phyloP scores from a whole-genome alignment of 1,140 invertebrate genomes.

The Caenorhabditis briggsae region DNA sequence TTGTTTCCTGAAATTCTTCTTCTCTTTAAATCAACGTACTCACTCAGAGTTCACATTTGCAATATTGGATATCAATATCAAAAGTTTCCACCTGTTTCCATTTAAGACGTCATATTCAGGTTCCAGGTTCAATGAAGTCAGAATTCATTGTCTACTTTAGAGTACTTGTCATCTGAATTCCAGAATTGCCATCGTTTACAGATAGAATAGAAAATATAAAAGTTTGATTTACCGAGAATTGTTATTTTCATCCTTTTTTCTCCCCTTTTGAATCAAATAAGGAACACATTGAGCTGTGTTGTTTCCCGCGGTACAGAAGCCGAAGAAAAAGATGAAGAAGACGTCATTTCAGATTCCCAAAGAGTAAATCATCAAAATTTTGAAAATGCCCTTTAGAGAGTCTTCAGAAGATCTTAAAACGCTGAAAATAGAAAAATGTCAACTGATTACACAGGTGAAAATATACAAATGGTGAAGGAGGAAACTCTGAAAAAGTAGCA shows the following conservation, averaged over 20 bases:
- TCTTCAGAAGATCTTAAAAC: background rate
- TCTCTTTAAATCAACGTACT: background rate
- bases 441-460: background rate
- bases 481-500: background rate
- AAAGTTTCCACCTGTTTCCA: background rate
- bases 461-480: background rate
- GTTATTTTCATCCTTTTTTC: conserved; percentile 10
- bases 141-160: background rate
- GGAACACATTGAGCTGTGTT: no score
- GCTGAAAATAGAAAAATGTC: conserved; percentile 11
- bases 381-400: no score
- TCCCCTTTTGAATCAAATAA: background rate
- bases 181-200: background rate
- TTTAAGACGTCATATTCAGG: background rate
- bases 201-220: background rate
- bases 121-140: background rate
- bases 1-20: background rate
- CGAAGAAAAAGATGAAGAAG: background rate
- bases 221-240: background rate
- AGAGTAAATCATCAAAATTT: no score
- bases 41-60: conserved; percentile 5
- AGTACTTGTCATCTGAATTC: background rate
- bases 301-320: background rate
- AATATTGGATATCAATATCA: background rate
- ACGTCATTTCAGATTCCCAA: no score